phyloP scores from a whole-genome alignment of 2,113 vertebrate species.

The cat (Felis catus) region DNA sequence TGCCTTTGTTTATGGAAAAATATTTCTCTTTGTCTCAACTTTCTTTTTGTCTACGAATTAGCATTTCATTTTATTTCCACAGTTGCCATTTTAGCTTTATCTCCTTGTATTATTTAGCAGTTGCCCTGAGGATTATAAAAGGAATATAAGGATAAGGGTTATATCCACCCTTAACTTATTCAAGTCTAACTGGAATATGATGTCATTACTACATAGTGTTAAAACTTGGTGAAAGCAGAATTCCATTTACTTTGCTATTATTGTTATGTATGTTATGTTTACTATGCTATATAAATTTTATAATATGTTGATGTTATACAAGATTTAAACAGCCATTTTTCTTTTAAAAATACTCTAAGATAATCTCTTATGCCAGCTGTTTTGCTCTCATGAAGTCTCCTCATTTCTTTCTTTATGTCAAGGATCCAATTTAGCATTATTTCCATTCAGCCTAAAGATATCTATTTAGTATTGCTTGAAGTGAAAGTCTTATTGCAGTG shows the following conservation, averaged over 20 bases:
- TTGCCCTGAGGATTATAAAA: neutral
- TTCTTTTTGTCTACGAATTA: neutral
- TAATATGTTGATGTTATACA: neutral
- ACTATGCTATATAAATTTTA: neutral
- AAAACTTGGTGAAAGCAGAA: neutral
- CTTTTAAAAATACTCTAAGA: neutral
- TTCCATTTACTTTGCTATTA: neutral
- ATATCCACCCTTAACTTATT: neutral
- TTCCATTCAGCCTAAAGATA: neutral
- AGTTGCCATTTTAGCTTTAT: neutral
- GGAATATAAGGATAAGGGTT: neutral
- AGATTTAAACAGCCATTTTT: neutral
- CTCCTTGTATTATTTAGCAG: neutral
- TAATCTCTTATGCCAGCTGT: neutral
- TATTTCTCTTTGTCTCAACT: neutral
- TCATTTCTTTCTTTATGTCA: neutral
- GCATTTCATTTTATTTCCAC: neutral
- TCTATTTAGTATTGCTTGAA: neutral
- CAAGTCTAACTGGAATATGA: neutral
- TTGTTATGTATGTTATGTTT: neutral
- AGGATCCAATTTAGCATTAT: neutral
- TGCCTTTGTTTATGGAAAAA: neutral
- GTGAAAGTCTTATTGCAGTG: neutral
- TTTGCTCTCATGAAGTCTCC: neutral
- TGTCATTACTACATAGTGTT: neutral